Conservation (phyloP, 2,888 invertebrate species). For the Sminthurinus aureus region DNA sequence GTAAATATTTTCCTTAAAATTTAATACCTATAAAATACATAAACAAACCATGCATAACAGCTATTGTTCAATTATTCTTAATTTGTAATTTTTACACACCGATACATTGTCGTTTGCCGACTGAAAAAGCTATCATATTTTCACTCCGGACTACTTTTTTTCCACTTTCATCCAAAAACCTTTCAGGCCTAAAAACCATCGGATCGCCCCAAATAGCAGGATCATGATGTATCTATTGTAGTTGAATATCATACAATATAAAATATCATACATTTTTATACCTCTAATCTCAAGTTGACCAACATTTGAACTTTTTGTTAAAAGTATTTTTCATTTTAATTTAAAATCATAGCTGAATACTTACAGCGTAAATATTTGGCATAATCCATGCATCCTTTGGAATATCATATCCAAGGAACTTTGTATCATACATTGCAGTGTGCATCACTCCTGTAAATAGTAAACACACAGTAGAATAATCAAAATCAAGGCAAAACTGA, state of each 20-base stretch:
- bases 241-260: no score
- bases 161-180: conserved; percentile 48
- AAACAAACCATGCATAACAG: background rate
- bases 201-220: conserved; percentile 53
- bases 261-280: no score
- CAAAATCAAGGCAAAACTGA: conserved; percentile 13
- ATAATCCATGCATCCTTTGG: background rate
- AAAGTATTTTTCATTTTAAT: no score
- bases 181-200: conserved; percentile 48
- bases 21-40: background rate
- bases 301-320: no score
- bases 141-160: conserved; percentile 19
- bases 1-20: background rate
- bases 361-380: background rate
- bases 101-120: conserved; percentile 21
- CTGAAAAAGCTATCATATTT: conserved; percentile 31
- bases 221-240: conserved; percentile 36
- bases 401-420: conserved; percentile 4
- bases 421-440: background rate
- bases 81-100: background rate
- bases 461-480: background rate
- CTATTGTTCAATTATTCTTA: background rate
- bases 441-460: conserved; percentile 3
- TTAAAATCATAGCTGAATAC: no score
- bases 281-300: no score